Base-by-base conservation (phyloP, 2,888 invertebrate genomes). In the Lobophora halterata region DNA sequence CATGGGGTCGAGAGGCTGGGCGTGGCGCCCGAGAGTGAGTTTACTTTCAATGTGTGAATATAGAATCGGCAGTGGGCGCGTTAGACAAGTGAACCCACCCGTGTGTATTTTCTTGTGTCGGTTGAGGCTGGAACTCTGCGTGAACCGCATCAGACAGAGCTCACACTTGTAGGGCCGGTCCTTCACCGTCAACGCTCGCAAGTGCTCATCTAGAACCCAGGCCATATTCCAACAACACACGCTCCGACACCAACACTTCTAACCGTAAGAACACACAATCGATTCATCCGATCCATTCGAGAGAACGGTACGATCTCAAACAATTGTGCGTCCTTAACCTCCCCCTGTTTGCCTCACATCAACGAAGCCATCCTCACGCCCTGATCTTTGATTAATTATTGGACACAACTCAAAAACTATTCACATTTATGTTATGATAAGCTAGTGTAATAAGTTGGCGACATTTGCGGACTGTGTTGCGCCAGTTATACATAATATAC, bases 71-170 rank as follows among this genome's bases (percentile, higher is more conserved):
- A 61, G 64, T 63, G 67, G 65, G 63, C 67, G 65, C 58, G 70
- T 63, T 60, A 56, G 62, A 64, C 58, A 65, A 56, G 58, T 63
- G 51, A 73, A 87, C 88, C 79, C 83, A 89, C 89, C 89, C 70
- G 91, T 91, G 69, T 92, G 92, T 58, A 91, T 91, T 71, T 91
- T 90, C 81, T 91, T 91, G 83, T 92, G 92, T 63, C 91, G 89
- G 80, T 92, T 92, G 67, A 92, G 88, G 73, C 91, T 91, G 82
- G 91, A 91, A 78, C 91, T 91, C 81, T 92, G 92, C 66, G 91
- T 91, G 80, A 92, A 92, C 77, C 91, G 88, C 81, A 92, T 92
- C 75, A 89, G 88, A 77, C 92, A 92, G 69, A 91, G 80, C 61
- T 90, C 90, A 76, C 92, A 92, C 78, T 90, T 90, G 85, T 91